Conservation (phyloP, 2,888 invertebrate genomes). For the Villa cingulata region DNA sequence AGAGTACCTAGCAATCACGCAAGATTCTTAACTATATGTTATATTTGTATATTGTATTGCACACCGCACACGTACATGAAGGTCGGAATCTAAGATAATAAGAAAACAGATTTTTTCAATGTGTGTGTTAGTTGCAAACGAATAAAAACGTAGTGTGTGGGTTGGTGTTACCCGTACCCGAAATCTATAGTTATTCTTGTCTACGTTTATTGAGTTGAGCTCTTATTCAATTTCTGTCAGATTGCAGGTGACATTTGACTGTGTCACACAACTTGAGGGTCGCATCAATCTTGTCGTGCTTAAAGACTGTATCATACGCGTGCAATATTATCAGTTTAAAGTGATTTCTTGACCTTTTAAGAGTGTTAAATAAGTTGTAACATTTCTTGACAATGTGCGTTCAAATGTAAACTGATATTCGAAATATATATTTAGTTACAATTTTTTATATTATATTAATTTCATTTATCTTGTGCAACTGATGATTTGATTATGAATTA, state of each 20-base stretch:
- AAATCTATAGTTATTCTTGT: slow-evolving; percentile 19
- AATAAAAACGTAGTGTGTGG: not conserved
- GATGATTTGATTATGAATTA: not conserved
- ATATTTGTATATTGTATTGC: too few relatives aligned
- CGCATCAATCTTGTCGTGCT: slow-evolving; percentile 9
- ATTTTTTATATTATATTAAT: not conserved
- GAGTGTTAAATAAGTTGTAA: not conserved
- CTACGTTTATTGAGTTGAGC: slow-evolving; percentile 13
- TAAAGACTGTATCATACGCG: not conserved
- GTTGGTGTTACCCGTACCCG: not conserved
- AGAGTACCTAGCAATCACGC: not conserved
- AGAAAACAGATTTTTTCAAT: too few relatives aligned
- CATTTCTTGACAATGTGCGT: too few relatives aligned
- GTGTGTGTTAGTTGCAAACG: too few relatives aligned
- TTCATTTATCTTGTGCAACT: not conserved
- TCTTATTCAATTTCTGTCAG: slow-evolving; percentile 29
- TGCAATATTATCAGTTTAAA: not conserved
- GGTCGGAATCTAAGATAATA: too few relatives aligned
- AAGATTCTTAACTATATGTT: not conserved
- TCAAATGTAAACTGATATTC: too few relatives aligned
- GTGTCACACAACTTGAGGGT: slow-evolving; percentile 22
- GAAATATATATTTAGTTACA: too few relatives aligned
- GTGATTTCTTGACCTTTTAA: not conserved
- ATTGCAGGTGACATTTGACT: slow-evolving; percentile 37
- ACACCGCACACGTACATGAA: too few relatives aligned